Percentiles rank a stretch among this genome's conserved stretches.
phyloP scores from a whole-genome alignment of 2,888 invertebrate species.

The Cephalotes varians region DNA sequence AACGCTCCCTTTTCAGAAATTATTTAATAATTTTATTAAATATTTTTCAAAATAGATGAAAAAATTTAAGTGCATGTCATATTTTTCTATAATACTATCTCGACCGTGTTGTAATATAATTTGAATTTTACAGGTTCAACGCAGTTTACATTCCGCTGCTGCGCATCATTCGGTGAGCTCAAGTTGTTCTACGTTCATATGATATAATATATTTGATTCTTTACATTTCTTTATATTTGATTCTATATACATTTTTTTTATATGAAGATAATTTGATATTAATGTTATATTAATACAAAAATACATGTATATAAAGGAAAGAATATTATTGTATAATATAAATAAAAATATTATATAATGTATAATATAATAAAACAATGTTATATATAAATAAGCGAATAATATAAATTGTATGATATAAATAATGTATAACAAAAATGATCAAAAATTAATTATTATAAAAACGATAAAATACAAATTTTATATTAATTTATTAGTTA shows the following conservation, averaged over 20 bases:
- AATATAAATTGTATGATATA: neutral
- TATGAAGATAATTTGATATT: neutral
- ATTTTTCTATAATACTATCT: neutral
- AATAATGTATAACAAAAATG: neutral
- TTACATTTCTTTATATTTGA: no score
- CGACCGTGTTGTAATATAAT: neutral
- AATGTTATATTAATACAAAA: neutral
- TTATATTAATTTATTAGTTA: neutral
- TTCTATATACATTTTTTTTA: neutral
- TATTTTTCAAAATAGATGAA: neutral
- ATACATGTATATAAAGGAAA: neutral
- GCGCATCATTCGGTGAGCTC: neutral
- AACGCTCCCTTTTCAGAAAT: neutral
- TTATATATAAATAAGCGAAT: conserved; percentile 2
- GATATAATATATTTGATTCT: neutral
- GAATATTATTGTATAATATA: neutral
- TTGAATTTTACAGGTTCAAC: neutral
- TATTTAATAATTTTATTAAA: neutral
- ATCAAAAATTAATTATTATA: neutral
- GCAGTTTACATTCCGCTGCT: neutral
- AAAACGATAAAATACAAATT: neutral
- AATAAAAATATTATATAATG: neutral
- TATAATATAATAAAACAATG: neutral
- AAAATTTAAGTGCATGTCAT: neutral
- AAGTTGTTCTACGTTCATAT: neutral